phyloP scores from a whole-genome alignment of 2,797 vertebrate species.

The Hafferia zeledoni region DNA sequence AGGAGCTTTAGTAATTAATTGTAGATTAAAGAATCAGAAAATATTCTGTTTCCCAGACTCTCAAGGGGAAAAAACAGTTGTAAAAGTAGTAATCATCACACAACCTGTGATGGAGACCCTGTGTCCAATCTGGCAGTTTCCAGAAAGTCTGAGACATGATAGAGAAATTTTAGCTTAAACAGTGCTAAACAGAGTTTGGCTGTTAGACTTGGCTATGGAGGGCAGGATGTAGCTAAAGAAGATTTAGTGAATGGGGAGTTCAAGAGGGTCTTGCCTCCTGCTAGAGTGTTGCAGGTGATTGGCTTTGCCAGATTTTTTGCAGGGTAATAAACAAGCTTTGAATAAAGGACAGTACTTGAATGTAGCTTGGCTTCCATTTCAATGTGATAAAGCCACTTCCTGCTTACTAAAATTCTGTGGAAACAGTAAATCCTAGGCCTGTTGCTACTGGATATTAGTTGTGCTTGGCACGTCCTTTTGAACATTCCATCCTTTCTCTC shows the following conservation, averaged over 20 bases:
- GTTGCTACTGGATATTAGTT: not conserved
- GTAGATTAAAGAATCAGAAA: not conserved
- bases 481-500: not conserved
- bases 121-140: not conserved
- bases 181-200: not conserved
- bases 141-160: not conserved
- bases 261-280: not conserved
- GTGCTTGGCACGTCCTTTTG: not conserved
- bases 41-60: not conserved
- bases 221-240: not conserved
- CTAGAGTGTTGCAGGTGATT: not conserved
- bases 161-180: not conserved
- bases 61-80: not conserved
- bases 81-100: not conserved
- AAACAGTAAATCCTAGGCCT: not conserved
- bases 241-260: not conserved
- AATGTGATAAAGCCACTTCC: not conserved
- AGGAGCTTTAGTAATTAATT: not conserved
- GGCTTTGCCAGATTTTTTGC: not conserved
- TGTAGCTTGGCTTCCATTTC: not conserved
- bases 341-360: not conserved
- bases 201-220: not conserved
- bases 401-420: not conserved
- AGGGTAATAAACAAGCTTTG: not conserved
- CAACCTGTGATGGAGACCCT: not conserved